Evolutionary conservation across 2,888 invertebrate species (phyloP).

Genomic region (Allophyes oxyacanthae): DNA sequence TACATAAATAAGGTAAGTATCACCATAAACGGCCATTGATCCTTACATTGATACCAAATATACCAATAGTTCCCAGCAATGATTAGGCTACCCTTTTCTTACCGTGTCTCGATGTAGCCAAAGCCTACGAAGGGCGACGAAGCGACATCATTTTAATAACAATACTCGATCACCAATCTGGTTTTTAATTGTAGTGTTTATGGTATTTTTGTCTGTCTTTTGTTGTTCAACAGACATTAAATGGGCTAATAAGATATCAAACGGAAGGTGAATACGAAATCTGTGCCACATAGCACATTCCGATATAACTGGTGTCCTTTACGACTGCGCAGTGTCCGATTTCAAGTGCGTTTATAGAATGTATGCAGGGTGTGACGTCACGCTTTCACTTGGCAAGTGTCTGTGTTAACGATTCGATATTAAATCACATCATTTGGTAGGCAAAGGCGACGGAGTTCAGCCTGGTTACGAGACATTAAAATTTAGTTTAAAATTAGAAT

Average conservation of each 20-base stretch:
- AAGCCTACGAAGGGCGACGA: too few relatives aligned
- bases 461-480: constrained; percentile 8
- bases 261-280: constrained; percentile 18
- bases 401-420: constrained; percentile 51
- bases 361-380: constrained; percentile 56
- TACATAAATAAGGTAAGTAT: too few relatives aligned
- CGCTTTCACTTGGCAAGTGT: constrained; percentile 60
- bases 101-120: too few relatives aligned
- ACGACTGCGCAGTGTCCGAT: constrained; percentile 45
- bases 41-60: too few relatives aligned
- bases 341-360: constrained; percentile 55
- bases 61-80: too few relatives aligned
- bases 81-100: too few relatives aligned
- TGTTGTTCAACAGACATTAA: neutral
- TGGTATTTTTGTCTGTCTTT: too few relatives aligned
- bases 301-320: constrained; percentile 43
- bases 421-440: constrained; percentile 53
- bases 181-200: too few relatives aligned
- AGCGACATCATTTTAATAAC: too few relatives aligned
- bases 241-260: neutral
- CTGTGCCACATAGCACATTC: constrained; percentile 48
- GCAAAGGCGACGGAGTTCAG: constrained; percentile 22
- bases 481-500: neutral
- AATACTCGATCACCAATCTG: too few relatives aligned
- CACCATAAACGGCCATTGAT: too few relatives aligned